Evolutionary conservation across 2,888 invertebrate species (phyloP).

Genomic region (Vanessa cardui): DNA sequence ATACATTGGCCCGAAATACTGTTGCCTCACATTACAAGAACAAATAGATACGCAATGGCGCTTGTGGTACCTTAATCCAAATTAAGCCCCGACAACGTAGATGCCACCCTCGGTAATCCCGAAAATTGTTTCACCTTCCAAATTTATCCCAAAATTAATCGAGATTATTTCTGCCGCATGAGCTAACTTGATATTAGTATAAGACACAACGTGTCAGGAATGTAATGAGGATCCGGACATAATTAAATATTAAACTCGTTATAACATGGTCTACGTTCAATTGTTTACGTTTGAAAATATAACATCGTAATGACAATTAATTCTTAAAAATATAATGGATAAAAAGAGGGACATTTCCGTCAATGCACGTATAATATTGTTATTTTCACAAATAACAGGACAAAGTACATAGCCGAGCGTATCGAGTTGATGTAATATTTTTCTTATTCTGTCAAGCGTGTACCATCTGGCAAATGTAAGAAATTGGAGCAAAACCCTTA

Average conservation of each 20-base stretch:
- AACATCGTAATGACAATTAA: neutral
- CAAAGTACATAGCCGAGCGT: slow-evolving; percentile 14
- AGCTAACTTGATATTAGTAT: neutral
- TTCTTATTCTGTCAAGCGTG: slow-evolving; percentile 41
- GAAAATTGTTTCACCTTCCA: slow-evolving; percentile 43
- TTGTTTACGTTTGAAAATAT: neutral
- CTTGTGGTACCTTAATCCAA: slow-evolving; percentile 34
- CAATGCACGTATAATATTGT: slow-evolving; percentile 6
- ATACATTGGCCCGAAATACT: neutral
- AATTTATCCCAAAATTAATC: slow-evolving; percentile 27
- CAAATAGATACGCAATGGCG: slow-evolving; percentile 23
- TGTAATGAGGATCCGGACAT: neutral
- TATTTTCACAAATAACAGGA: neutral
- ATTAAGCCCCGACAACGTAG: slow-evolving; percentile 42
- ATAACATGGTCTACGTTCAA: neutral
- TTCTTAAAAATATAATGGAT: neutral
- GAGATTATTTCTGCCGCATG: slow-evolving; percentile 32
- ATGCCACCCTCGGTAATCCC: slow-evolving; percentile 32
- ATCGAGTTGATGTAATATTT: slow-evolving; percentile 43
- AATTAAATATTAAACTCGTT: neutral
- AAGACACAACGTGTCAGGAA: neutral
- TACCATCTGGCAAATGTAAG: slow-evolving; percentile 44
- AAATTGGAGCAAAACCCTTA: slow-evolving; percentile 36
- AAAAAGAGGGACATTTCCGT: neutral
- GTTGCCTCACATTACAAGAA: slow-evolving; percentile 33